A percentile compares a stretch with the other conserved stretches of the same genome.
Conservation (phyloP, 2,888 invertebrate genomes). For the Ceramica pisi region DNA sequence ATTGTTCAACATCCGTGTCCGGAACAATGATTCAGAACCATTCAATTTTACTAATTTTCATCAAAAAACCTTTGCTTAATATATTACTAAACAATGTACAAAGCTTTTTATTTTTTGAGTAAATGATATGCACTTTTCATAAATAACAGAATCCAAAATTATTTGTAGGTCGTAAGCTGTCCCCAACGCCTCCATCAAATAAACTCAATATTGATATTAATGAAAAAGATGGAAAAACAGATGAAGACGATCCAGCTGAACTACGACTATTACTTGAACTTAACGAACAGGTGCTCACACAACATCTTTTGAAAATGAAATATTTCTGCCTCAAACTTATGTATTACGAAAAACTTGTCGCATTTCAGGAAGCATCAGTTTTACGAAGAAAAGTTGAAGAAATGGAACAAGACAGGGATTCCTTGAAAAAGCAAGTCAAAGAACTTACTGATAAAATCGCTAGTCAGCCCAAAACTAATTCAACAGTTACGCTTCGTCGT, state of each 20-base stretch:
- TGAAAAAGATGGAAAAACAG: constrained; percentile 94
- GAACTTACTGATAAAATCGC: constrained; percentile 94
- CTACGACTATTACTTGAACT: constrained; percentile 96
- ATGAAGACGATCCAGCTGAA: constrained; percentile 96
- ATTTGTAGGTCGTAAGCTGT: constrained; percentile 92
- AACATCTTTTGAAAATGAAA: constrained; percentile 1
- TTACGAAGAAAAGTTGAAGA: constrained; percentile 96
- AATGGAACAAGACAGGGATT: constrained; percentile 95
- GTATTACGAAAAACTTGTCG: constrained; percentile 1
- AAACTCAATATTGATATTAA: constrained; percentile 92
- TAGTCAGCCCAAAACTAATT: constrained; percentile 81
- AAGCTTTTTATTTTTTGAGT: constrained; percentile 46
- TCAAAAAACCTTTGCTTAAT: constrained; percentile 57
- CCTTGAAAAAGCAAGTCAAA: constrained; percentile 93
- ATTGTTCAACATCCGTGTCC: constrained; percentile 52
- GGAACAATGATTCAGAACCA: constrained; percentile 60
- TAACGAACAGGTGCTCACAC: constrained; percentile 93
- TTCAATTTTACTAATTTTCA: constrained; percentile 66
- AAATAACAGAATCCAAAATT: constrained; percentile 47
- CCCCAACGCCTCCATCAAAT: constrained; percentile 92
- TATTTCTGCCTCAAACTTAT: background rate
- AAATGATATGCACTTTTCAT: constrained; percentile 9
- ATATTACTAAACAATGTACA: constrained; percentile 48
- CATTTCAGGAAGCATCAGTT: constrained; percentile 94
- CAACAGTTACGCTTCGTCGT: constrained; percentile 78